Evolutionary conservation across 1,140 invertebrate species (phyloP), one percentile per base, ranked within the genome.

Genomic region (Bombus waltoni): DNA sequence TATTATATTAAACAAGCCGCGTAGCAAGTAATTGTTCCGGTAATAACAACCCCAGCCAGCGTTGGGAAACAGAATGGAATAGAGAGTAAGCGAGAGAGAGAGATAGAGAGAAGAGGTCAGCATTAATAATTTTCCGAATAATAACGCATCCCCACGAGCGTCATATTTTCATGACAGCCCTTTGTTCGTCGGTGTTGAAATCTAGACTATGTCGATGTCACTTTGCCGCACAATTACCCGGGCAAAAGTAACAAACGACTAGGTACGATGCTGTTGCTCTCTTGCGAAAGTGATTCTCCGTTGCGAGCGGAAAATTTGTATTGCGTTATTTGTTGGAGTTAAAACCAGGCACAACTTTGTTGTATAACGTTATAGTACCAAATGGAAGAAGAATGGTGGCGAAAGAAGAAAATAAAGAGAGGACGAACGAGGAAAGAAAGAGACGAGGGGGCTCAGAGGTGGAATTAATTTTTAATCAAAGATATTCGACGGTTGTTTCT

Each of bases 1-100:
- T 84, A 84, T 84, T 84, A 79, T 66, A 84, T 84, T 84, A 84
- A 84, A 84, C 76, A 84, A 84, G 83, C 76, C 66, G 47, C 65
- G 82, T 68, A 42, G 82, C 82, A 42, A 79, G 83, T 84, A 84
- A 84, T 84, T 84, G 83, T 84, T 79, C 66, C 76, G 76, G 65
- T 70, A 84, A 79, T 84, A 84, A 84, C 83, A 59, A 53, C 75
- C n/a, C 22, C 66, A 38, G 47, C 83, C 22, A 44, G 38, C 11
- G n/a, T 1, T 6, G 11, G 53, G 65, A 1, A 32, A 35, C 15
- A 66, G 32, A n/a, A 25, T 28, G 65, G 13, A 15, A 6, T 15
- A 66, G 65, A 32, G 11, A 25, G 15, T 32, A 42, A 32, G 72
- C 18, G 42, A n/a, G 42, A 18, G 3, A n/a, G 42, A 4, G 40